Evolutionary conservation across 2,888 invertebrate species (phyloP), one percentile per base, ranked within the genome.

Genomic region (Cremastinae sp.): DNA sequence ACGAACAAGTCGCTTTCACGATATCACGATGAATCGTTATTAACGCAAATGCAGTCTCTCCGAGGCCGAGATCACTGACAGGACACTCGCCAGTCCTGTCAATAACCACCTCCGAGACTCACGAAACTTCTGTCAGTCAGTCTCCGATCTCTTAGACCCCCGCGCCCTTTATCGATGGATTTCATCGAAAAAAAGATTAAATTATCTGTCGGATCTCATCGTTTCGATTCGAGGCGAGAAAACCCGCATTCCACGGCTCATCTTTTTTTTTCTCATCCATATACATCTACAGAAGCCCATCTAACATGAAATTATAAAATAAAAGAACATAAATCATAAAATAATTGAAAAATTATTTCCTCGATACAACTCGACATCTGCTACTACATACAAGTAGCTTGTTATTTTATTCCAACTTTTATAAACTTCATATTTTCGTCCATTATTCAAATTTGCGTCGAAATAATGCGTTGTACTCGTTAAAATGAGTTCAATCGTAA

Each of bases 151-250:
- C 36, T 51, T 43, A 38, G 53, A 47, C 41, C 68, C 53, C 49
- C 56, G 18, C 41, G 54, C 51, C 10, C 58, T 38, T 64, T 64
- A 69, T 74, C 69, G 20, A 45, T 2, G 22, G 36, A 47, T 58
- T 75, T 53, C 43, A 70, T 75, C 64, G 51, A 18, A 58, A 54
- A 28, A 28, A 28, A 28, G 28, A n/a, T 28, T 3, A 28, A 3
- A 56, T 68, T 68, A 68, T 74, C 74, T 38, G 49, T 10, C 62
- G 68, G 56, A 74, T 74, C 62, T 47, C 53, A 58, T 65, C 64
- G 56, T 41, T 12, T 45, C 14, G 64, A 69, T 58, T 18, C 54
- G 49, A 16, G 12, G 56, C 53, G 22, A 47, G 20, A 38, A 45
- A 22, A 8, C 20, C 20, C 7, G 74, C 62, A 69, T 58, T 64